A percentile compares a stretch with the other conserved stretches of the same genome.
Conservation (phyloP, 2,888 invertebrate genomes). For the Lymantria monacha region DNA sequence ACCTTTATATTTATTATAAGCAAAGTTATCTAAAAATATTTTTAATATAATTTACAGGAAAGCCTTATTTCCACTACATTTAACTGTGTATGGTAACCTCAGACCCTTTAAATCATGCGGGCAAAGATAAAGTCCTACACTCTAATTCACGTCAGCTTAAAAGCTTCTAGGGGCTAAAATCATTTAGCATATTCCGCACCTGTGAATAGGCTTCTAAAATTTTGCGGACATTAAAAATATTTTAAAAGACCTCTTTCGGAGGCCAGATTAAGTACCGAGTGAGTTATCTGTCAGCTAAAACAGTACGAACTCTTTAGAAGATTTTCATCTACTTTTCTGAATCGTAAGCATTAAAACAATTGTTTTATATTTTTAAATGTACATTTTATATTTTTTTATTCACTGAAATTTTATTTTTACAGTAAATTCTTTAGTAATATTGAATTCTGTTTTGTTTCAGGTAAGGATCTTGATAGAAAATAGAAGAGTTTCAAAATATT, state of each 20-base stretch:
- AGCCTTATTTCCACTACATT: slow-evolving; percentile 11
- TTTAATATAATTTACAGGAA: slow-evolving; percentile 3
- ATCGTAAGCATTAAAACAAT: slow-evolving; percentile 16
- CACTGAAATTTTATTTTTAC: neutral
- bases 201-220: slow-evolving; percentile 27
- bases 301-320: slow-evolving; percentile 25
- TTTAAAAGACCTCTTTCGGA: slow-evolving; percentile 42
- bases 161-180: slow-evolving; percentile 43
- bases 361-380: slow-evolving; percentile 6
- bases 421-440: slow-evolving; percentile 6
- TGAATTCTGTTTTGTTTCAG: slow-evolving; percentile 41
- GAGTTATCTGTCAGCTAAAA: slow-evolving; percentile 41
- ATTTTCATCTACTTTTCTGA: slow-evolving; percentile 25
- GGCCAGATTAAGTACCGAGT: slow-evolving; percentile 35
- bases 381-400: neutral
- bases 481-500: slow-evolving; percentile 9
- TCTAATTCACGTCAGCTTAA: slow-evolving; percentile 47
- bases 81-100: slow-evolving; percentile 10
- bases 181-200: slow-evolving; percentile 34
- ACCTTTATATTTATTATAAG: too few relatives aligned
- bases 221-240: slow-evolving; percentile 38
- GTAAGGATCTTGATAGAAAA: slow-evolving; percentile 35
- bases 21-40: too few relatives aligned
- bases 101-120: slow-evolving; percentile 31
- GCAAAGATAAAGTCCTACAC: slow-evolving; percentile 49